phyloP scores from a whole-genome alignment of 2,113 vertebrate genomes.

The Zapus hudsonius region DNA sequence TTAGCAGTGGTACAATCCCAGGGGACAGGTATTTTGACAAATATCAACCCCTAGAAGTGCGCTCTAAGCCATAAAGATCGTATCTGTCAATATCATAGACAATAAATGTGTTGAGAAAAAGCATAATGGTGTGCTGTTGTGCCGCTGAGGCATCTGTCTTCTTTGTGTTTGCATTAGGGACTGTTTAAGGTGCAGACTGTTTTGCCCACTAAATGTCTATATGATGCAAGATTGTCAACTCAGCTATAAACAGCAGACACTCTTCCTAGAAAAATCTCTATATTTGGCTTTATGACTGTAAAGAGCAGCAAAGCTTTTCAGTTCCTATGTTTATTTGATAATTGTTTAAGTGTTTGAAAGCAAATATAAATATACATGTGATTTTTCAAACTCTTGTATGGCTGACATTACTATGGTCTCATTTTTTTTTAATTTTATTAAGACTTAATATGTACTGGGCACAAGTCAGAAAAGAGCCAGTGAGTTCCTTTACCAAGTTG shows the following conservation, averaged over 20 bases:
- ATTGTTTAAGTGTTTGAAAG: slow-evolving; percentile 48
- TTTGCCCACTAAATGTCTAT: slow-evolving; percentile 70
- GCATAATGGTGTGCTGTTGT: slow-evolving; percentile 48
- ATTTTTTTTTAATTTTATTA: not conserved
- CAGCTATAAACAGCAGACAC: slow-evolving; percentile 67
- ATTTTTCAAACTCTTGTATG: slow-evolving; percentile 5
- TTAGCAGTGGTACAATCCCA: slow-evolving; percentile 43
- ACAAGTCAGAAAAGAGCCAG: not conserved
- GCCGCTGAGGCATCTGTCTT: slow-evolving; percentile 67
- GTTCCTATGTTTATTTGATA: not conserved
- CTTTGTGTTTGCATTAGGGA: slow-evolving; percentile 72
- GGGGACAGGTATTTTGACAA: slow-evolving; percentile 60
- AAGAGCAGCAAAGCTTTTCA: not conserved
- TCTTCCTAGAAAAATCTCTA: slow-evolving; percentile 59
- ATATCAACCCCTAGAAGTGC: slow-evolving; percentile 50
- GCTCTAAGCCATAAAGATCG: slow-evolving; percentile 69
- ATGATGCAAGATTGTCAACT: slow-evolving; percentile 69
- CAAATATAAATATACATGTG: not conserved
- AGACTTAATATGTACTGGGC: not conserved
- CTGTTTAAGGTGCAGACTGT: slow-evolving; percentile 64
- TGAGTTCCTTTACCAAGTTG: fast-evolving
- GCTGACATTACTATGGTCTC: not conserved
- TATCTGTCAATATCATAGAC: slow-evolving; percentile 66
- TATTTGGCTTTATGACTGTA: slow-evolving; percentile 44
- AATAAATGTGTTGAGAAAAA: slow-evolving; percentile 59